phyloP scores from a whole-genome alignment of 2,113 vertebrate species.

The Trinectes maculatus region DNA sequence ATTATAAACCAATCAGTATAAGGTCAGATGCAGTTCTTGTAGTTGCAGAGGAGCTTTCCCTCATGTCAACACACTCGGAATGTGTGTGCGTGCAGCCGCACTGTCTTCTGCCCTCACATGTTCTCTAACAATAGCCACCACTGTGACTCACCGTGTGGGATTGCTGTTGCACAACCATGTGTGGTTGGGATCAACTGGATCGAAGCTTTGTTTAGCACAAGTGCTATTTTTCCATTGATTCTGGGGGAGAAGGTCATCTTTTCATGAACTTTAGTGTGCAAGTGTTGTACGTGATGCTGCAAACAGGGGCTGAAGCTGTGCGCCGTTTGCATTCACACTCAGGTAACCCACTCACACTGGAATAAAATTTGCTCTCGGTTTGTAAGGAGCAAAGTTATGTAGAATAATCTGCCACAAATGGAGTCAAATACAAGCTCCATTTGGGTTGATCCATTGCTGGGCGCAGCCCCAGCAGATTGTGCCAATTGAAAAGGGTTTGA shows the following conservation, averaged over 20 bases:
- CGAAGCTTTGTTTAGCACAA: background rate
- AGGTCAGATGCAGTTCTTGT: too few species aligned
- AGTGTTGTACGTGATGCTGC: background rate
- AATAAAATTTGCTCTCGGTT: too few species aligned
- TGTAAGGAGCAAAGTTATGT: too few species aligned
- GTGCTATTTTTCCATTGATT: background rate
- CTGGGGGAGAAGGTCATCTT: background rate
- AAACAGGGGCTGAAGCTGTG: background rate
- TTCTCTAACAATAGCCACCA: background rate
- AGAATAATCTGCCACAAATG: too few species aligned
- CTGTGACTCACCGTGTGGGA: conserved; percentile 8
- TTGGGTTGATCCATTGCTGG: too few species aligned
- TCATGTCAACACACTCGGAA: too few species aligned
- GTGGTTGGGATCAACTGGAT: background rate
- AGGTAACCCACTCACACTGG: too few species aligned
- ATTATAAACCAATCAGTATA: too few species aligned
- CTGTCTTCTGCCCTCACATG: background rate
- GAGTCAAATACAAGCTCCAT: too few species aligned
- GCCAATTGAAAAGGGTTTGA: background rate
- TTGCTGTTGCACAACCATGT: background rate
- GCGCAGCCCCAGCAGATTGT: background rate
- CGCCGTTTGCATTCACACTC: too few species aligned
- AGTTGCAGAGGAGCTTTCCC: too few species aligned
- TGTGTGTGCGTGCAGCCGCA: background rate
- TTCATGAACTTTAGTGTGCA: background rate